A percentile compares a stretch with the other conserved stretches of the same genome.
Conservation (phyloP, 1,140 invertebrate genomes). For the Hylaeus volcanicus region DNA sequence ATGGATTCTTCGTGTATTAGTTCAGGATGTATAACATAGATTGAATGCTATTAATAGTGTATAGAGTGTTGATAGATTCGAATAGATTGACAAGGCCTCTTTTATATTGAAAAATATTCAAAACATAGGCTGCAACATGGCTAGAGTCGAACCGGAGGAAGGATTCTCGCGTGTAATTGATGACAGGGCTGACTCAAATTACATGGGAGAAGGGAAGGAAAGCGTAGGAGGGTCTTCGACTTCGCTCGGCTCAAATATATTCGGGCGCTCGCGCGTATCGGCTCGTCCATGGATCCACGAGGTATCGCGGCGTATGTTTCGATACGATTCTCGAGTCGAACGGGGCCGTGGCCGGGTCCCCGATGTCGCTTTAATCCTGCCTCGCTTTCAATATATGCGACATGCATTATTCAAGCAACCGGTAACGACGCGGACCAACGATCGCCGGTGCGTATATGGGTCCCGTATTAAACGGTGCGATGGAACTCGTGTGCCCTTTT, state of each 20-base stretch:
- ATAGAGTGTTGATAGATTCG: no score
- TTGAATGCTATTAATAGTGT: no score
- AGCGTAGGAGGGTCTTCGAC: no score
- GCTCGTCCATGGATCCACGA: neutral
- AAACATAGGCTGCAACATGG: no score
- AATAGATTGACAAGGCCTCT: no score
- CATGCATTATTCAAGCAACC: constrained; percentile 54
- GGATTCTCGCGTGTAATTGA: no score
- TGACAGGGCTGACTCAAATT: no score
- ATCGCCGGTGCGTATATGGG: constrained; percentile 45
- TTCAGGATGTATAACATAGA: no score
- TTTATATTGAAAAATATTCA: no score
- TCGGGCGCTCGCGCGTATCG: neutral
- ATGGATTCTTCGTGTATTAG: no score
- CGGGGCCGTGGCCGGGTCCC: constrained; percentile 17
- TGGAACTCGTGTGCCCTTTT: neutral
- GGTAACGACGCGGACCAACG: constrained; percentile 41
- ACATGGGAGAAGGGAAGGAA: neutral
- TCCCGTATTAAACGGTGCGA: constrained; percentile 13
- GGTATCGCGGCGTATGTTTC: constrained; percentile 34
- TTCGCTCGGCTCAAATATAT: neutral
- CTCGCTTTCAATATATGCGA: constrained; percentile 52
- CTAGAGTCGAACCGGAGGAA: no score
- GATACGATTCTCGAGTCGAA: constrained; percentile 42
- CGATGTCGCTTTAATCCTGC: constrained; percentile 55